A percentile compares a stretch with the other conserved stretches of the same genome.
Evolutionary conservation across 2,113 vertebrate species (phyloP).

Genomic region (Pituophis catenifer): DNA sequence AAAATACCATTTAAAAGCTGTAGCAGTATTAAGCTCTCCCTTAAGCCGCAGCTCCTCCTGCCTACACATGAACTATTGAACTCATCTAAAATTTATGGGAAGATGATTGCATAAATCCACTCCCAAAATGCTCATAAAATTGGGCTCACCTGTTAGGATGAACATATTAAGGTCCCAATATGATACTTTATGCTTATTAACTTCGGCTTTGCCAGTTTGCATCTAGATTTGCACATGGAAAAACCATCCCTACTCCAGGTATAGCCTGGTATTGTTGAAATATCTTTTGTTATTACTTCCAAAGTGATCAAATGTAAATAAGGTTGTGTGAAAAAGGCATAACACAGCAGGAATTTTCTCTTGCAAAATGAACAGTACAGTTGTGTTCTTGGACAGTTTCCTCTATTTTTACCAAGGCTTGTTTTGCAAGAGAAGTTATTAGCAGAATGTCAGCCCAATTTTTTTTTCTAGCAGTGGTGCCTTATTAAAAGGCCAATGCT

Average conservation of each 20-base stretch:
- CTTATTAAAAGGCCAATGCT: constrained; percentile 57
- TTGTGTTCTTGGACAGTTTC: not conserved
- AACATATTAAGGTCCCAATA: constrained; percentile 12
- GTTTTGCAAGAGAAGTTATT: not conserved
- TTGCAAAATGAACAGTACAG: not conserved
- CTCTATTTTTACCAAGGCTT: not conserved
- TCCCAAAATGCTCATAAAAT: constrained; percentile 28
- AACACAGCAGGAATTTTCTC: not conserved
- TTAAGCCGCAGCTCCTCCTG: constrained; percentile 30
- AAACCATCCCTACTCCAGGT: constrained; percentile 35
- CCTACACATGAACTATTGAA: not conserved
- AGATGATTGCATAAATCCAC: constrained; percentile 6
- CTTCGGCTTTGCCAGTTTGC: constrained; percentile 47
- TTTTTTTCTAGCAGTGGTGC: constrained; percentile 30
- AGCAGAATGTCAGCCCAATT: not conserved
- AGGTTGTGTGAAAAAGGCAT: constrained; percentile 31
- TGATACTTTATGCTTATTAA: not conserved
- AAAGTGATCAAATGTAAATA: constrained; percentile 35
- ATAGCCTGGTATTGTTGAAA: constrained; percentile 16
- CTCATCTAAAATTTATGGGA: constrained; percentile 13
- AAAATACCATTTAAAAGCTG: not conserved
- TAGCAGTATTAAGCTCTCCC: constrained; percentile 6
- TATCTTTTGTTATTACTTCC: constrained; percentile 30
- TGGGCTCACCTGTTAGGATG: constrained; percentile 13
- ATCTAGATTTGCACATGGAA: constrained; percentile 52